Evolutionary conservation across 2,113 vertebrate genomes (phyloP).

Genomic region (Columbina picui): DNA sequence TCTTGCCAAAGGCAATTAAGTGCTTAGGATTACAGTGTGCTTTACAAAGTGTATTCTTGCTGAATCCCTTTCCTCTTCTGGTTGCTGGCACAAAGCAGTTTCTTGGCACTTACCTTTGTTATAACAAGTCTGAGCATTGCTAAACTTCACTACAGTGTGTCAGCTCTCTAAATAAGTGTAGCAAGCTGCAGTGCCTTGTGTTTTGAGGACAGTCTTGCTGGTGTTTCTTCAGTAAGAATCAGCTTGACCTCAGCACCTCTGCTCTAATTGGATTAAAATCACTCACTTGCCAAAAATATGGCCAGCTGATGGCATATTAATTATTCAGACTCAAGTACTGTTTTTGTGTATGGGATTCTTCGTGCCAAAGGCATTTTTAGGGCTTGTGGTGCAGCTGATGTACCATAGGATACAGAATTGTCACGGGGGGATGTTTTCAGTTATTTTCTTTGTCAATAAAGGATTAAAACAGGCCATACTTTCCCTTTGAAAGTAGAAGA

Average conservation of each 20-base stretch:
- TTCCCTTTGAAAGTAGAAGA: background rate
- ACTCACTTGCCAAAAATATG: conserved; percentile 12
- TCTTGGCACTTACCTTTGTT: conserved; percentile 23
- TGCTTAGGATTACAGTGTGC: conserved; percentile 52
- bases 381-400: background rate
- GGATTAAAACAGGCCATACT: background rate
- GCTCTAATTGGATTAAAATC: conserved; percentile 45
- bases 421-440: background rate
- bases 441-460: background rate
- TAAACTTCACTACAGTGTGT: background rate
- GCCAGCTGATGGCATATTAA: background rate
- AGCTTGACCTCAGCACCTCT: conserved; percentile 33
- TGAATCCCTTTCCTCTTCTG: conserved; percentile 44
- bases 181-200: background rate
- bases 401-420: background rate
- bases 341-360: background rate
- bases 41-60: conserved; percentile 46
- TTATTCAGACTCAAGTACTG: background rate
- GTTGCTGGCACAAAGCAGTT: conserved; percentile 34
- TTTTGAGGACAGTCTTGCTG: background rate
- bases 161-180: background rate
- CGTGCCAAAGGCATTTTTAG: background rate
- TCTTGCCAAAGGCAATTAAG: conserved; percentile 66
- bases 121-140: conserved; percentile 21
- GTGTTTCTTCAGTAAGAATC: background rate